These are phyloP conservation scores for Apostichopus leukothele DNA, from an alignment of 53 echinoderm and acorn worm species.

Conservation along the genomic window DNA sequence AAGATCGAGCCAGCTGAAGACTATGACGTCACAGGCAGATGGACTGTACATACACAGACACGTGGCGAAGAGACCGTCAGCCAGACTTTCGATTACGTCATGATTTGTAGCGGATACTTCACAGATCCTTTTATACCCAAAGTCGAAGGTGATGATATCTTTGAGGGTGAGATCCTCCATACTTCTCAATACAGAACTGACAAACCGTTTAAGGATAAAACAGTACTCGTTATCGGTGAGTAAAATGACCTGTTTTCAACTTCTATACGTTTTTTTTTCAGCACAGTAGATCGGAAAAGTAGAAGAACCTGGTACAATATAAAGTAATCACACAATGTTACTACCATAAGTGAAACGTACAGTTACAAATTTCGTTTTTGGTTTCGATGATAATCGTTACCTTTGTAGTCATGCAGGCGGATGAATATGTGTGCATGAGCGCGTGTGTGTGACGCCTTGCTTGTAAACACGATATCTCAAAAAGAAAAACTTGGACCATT, in stretches of 20 bases:
- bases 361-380: too few species aligned
- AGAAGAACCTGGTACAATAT: too few species aligned
- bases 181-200: conserved; percentile 65
- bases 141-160: conserved; percentile 65
- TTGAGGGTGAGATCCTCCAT: conserved; percentile 64
- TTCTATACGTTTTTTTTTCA: too few species aligned
- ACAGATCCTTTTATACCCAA: conserved; percentile 56
- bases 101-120: conserved; percentile 71
- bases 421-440: too few species aligned
- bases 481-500: too few species aligned
- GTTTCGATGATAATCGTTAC: too few species aligned
- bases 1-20: conserved; percentile 63
- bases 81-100: conserved; percentile 69
- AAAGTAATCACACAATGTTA: too few species aligned
- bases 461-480: too few species aligned
- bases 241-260: neutral
- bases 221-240: conserved; percentile 80
- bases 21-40: conserved; percentile 70
- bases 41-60: conserved; percentile 55
- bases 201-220: conserved; percentile 64
- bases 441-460: too few species aligned
- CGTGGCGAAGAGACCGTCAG: conserved; percentile 33
- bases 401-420: too few species aligned
- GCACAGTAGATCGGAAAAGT: too few species aligned
- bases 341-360: too few species aligned